A percentile compares a stretch with the other conserved stretches of the same genome.
These are phyloP conservation scores for Spilarctia lutea DNA, from an alignment of 2,888 invertebrate species.

Conservation along the genomic window DNA sequence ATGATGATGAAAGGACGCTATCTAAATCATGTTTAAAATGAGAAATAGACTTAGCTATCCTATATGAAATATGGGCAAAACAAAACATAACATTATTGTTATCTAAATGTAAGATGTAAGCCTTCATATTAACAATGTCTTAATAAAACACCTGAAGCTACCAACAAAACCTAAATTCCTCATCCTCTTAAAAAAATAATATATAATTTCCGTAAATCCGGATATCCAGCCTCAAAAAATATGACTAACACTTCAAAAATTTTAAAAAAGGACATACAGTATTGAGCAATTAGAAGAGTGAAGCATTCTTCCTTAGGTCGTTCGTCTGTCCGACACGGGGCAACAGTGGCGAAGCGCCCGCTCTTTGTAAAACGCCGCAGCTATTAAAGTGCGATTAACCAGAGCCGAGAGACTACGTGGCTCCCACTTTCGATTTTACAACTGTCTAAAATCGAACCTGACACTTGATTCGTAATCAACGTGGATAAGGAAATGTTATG, in stretches of 20 bases:
- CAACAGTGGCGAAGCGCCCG: conserved; percentile 57
- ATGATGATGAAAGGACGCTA: too few relatives aligned
- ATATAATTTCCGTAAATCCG: neutral
- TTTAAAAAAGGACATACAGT: conserved; percentile 32
- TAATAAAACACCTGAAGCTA: neutral
- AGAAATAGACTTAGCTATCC: neutral
- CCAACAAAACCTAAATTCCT: neutral
- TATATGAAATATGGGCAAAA: too few relatives aligned
- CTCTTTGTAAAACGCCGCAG: conserved; percentile 77
- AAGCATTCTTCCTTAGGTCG: conserved; percentile 31
- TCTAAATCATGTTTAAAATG: neutral
- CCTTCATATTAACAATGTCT: neutral
- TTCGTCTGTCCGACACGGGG: conserved; percentile 36
- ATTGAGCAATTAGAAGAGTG: conserved; percentile 52
- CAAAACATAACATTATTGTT: neutral
- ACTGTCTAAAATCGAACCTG: conserved; percentile 67
- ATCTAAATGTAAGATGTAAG: neutral
- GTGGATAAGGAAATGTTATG: conserved; percentile 48
- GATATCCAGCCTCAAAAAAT: neutral
- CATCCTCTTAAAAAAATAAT: neutral
- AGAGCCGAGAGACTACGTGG: conserved; percentile 68
- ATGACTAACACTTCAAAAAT: conserved; percentile 35
- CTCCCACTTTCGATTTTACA: conserved; percentile 84
- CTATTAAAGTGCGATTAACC: conserved; percentile 83
- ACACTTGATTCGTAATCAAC: conserved; percentile 52